Base-by-base conservation (phyloP, 2,797 vertebrate species). In the Pseudochromis fuscus region DNA sequence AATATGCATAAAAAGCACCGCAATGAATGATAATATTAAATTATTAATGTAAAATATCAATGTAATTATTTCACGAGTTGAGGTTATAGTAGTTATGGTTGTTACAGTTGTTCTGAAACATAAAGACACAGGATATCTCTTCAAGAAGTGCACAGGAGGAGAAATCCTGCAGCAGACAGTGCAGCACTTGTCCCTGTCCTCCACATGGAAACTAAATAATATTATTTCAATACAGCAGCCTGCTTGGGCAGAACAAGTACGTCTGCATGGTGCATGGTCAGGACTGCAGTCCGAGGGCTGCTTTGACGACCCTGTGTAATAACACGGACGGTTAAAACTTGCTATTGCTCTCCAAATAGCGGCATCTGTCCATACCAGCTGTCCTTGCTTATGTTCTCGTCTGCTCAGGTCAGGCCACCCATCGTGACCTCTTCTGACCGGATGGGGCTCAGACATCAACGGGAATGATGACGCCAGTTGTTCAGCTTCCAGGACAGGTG, bases 321-420 rank as follows among this genome's bases (percentile, higher is more conserved):
- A 80, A 85, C 79, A 81, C 19, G 24, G 60, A 64, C 45, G 4
- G 70, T 82, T 84, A 81, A 86, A 87, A 79, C 24, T 40, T 33
- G 31, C 64, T 40, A 72, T 72, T 60, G 60, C 76, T 63, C 82
- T 87, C 80, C 84, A 87, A 89, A 87, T 66, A 73, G 71, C 15
- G 12, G 77, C 93, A 92, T 89, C 87, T 93, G 92, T 89, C 75
- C 81, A 73, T 55, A 23, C 82, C 93, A 93, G 86, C 81, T 93
- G 90, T 89, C 80, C 69, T 65, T 16, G 45, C 58, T 85, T 55
- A 72, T 80, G 79, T 77, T 89, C 62, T 89, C 76, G 60, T 84
- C 80, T 70, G 78, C 65, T 68, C 61, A 62, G 88, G 82, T 87
- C 88, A 82, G 58, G 65, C 61, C 72, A 80, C 75, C 75, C 67